Conservation (phyloP, 1,140 invertebrate species). For the Thereuonema tuberculata region DNA sequence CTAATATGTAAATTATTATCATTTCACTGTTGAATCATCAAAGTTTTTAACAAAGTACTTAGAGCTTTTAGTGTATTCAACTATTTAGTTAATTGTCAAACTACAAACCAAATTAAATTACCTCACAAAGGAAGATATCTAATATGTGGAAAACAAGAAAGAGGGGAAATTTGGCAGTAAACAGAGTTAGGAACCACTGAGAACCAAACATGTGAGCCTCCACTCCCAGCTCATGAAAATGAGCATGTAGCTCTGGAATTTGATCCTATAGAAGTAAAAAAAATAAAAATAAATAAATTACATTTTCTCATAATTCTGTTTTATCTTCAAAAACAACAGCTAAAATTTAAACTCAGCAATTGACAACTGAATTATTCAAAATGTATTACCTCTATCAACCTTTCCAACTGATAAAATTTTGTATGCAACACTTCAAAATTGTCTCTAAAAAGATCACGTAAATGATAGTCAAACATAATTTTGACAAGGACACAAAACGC, state of each 20-base stretch:
- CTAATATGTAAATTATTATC: too few species aligned
- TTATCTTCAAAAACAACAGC: too few species aligned
- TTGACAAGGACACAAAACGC: constrained; percentile 93
- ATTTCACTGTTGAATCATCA: too few species aligned
- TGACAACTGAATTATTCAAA: too few species aligned
- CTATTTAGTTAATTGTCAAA: too few species aligned
- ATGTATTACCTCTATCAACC: constrained; percentile 67
- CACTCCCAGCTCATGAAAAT: constrained; percentile 80
- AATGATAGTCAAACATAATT: constrained; percentile 91
- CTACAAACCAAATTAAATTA: constrained; percentile 14
- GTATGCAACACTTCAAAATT: constrained; percentile 93
- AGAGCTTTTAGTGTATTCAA: too few species aligned
- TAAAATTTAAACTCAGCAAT: too few species aligned
- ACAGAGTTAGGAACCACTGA: constrained; percentile 98
- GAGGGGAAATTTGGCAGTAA: constrained; percentile 95
- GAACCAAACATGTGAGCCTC: constrained; percentile 99
- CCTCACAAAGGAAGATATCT: constrained; percentile 69
- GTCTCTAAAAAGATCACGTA: constrained; percentile 89
- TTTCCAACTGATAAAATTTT: constrained; percentile 89
- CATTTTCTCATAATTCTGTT: constrained; percentile 1
- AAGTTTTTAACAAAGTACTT: too few species aligned
- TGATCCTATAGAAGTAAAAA: constrained; percentile 53
- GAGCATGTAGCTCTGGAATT: constrained; percentile 70
- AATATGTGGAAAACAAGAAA: constrained; percentile 95
- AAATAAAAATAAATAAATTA: constrained; percentile 12